Conservation (phyloP, 2,113 vertebrate species). For the Nipponia nippon region DNA sequence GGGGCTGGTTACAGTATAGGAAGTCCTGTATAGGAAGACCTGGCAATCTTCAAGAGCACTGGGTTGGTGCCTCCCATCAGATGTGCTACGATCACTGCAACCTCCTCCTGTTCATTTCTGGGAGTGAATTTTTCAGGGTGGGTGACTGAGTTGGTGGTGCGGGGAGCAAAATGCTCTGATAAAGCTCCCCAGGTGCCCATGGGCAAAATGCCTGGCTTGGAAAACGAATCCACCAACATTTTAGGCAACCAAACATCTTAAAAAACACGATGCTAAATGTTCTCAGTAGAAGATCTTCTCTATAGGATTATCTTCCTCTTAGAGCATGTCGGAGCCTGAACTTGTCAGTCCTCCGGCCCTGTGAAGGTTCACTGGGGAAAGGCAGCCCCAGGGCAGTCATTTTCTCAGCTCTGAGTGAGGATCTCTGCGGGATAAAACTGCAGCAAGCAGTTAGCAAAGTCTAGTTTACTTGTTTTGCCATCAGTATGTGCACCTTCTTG, state of each 20-base stretch:
- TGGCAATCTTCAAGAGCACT: neutral
- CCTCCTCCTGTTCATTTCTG: neutral
- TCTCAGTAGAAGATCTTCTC: neutral
- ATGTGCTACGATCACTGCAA: neutral
- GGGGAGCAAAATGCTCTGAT: rapidly evolving
- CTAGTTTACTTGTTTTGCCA: neutral
- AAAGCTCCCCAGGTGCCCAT: neutral
- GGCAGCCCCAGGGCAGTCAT: neutral
- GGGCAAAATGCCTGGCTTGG: neutral
- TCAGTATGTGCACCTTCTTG: rapidly evolving
- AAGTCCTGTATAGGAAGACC: neutral
- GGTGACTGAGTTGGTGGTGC: neutral
- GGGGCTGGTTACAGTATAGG: neutral
- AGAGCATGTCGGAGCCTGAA: neutral
- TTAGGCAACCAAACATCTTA: neutral
- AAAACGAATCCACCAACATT: neutral
- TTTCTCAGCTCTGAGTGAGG: neutral
- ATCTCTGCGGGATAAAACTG: neutral
- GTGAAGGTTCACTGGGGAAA: neutral
- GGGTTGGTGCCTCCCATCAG: neutral
- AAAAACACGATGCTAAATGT: neutral
- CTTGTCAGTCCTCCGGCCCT: rapidly evolving
- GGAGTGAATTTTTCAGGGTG: neutral
- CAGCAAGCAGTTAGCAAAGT: neutral
- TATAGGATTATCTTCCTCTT: neutral